phyloP scores from a whole-genome alignment of 2,888 invertebrate species.

The Cerceris ruficornis region DNA sequence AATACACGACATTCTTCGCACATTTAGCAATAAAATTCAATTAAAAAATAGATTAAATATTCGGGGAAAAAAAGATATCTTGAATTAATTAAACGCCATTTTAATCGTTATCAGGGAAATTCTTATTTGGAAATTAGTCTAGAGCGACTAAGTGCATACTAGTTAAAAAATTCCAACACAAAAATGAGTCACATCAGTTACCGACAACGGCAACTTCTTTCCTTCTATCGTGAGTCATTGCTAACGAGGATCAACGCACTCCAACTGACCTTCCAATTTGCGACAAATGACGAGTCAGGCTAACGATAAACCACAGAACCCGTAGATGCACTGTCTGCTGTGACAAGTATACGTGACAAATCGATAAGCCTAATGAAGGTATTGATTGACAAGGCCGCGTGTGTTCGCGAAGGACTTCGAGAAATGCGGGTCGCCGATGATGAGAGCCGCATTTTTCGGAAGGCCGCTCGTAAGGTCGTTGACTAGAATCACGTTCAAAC shows the following conservation, averaged over 20 bases:
- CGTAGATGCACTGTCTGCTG: slow-evolving; percentile 28
- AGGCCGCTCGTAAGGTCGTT: slow-evolving; percentile 65
- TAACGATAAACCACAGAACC: slow-evolving; percentile 37
- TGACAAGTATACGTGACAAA: slow-evolving; percentile 37
- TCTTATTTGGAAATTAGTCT: too few relatives aligned
- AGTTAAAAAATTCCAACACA: too few relatives aligned
- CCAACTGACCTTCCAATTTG: slow-evolving; percentile 32
- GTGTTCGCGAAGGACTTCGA: slow-evolving; percentile 56
- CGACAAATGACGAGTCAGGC: slow-evolving; percentile 28
- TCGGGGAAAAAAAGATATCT: too few relatives aligned
- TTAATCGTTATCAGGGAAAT: too few relatives aligned
- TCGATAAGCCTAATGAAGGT: slow-evolving; percentile 58
- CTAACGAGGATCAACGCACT: slow-evolving; percentile 33
- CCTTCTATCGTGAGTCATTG: not conserved
- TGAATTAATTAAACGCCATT: too few relatives aligned
- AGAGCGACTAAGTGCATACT: too few relatives aligned
- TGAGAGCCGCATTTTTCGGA: slow-evolving; percentile 63
- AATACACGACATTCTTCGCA: too few relatives aligned
- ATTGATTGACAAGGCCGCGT: slow-evolving; percentile 59
- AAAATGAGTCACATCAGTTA: too few relatives aligned
- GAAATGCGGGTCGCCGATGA: slow-evolving; percentile 71
- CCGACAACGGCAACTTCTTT: not conserved
- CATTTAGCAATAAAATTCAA: too few relatives aligned
- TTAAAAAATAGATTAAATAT: too few relatives aligned
- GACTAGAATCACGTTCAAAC: slow-evolving; percentile 41